Evolutionary conservation across 2,113 vertebrate species (phyloP).

Genomic region (Percina caprodes): DNA sequence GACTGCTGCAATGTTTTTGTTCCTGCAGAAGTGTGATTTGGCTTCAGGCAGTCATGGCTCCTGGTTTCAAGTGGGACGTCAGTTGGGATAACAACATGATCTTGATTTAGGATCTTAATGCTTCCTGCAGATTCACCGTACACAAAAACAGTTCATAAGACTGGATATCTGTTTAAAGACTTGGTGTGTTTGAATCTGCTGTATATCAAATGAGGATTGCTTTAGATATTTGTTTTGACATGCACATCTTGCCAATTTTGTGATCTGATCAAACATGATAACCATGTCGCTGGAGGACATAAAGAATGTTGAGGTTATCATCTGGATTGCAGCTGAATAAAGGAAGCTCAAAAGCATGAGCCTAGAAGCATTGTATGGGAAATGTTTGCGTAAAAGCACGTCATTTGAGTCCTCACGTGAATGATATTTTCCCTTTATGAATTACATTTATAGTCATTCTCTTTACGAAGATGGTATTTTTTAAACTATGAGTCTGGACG

Average conservation of each 20-base stretch:
- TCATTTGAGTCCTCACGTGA: constrained; percentile 28
- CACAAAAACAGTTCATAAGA: constrained; percentile 47
- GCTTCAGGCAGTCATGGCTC: constrained; percentile 56
- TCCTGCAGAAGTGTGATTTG: constrained; percentile 64
- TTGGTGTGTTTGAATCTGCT: constrained; percentile 16
- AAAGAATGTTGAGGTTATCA: constrained; percentile 29
- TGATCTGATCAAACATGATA: constrained; percentile 53
- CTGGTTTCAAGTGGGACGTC: constrained; percentile 59
- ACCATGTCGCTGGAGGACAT: constrained; percentile 32
- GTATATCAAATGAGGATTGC: constrained; percentile 35
- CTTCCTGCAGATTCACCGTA: constrained; percentile 44
- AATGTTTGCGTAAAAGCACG: constrained; percentile 15
- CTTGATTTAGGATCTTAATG: constrained; percentile 60
- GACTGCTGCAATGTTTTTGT: constrained; percentile 58
- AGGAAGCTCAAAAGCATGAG: constrained; percentile 35
- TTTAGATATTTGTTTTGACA: constrained; percentile 62
- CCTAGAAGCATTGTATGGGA: constrained; percentile 16
- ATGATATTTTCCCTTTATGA: constrained; percentile 15
- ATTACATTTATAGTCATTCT: constrained; percentile 3
- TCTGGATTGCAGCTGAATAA: constrained; percentile 38
- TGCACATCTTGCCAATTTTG: constrained; percentile 30
- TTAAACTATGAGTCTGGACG: not conserved
- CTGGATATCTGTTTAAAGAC: constrained; percentile 7
- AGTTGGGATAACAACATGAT: constrained; percentile 58
- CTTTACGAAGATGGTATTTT: constrained; percentile 18